Evolutionary conservation across 2,797 vertebrate genomes (phyloP), one percentile per base, ranked within the genome.

Genomic region (Atherinosoma microstoma): DNA sequence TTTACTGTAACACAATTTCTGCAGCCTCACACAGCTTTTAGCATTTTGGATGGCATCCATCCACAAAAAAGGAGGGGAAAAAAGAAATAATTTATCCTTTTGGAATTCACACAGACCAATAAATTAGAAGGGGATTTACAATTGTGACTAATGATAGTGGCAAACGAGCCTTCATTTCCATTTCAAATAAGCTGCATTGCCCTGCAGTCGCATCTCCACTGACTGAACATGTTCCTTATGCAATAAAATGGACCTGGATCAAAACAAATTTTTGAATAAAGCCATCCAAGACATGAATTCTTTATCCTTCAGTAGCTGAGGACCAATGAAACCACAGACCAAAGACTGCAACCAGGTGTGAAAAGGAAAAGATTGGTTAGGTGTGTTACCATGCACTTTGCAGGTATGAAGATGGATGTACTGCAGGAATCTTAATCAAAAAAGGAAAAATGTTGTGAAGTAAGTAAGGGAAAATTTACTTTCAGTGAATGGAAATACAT

Each of bases 201-300:
- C 94, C 88, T 89, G 90, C 81, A 92, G 93, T 91, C 83, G 86
- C 82, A 80, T 79, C 89, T 91, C 87, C 83, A 36, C 79, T 91
- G 92, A 93, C 84, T 91, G 80, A 93, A 92, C 95, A 91, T 91
- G 94, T 92, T 94, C 84, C 84, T 94, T 91, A 80, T 82, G 87
- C 90, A 87, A 79, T 70, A 65, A 87, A 90, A 93, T 96, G 95
- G 94, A 94, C 73, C 79, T 82, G 90, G 78, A 94, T 96, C 95
- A 96, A 95, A 93, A 84, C 57, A 79, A 78, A 71, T 66, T 68
- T 91, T 91, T 93, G 85, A 93, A 90, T 85, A 91, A 85, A 62
- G 66, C 67, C 66, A 75, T 79, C 76, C 34, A 79, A 65, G 76
- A 84, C 75, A 29, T 12, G n/a, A 27, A 54, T 27, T 54, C 24